A percentile compares a stretch with the other conserved stretches of the same genome.
Evolutionary conservation across 2,113 vertebrate genomes (phyloP).

Genomic region (Sturnus vulgaris): DNA sequence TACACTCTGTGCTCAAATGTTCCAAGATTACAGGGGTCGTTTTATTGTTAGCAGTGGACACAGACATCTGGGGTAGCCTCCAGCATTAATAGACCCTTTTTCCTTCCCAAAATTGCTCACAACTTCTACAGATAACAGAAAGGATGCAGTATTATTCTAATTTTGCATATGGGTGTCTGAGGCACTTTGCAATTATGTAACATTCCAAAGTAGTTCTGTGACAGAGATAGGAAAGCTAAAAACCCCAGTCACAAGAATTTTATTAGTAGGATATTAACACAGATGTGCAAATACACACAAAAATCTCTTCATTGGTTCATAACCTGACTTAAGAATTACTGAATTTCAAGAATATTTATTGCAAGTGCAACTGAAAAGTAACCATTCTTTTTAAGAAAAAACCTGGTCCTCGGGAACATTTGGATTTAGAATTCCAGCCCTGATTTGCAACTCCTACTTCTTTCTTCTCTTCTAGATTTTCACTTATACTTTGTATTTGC

Average conservation of each 20-base stretch:
- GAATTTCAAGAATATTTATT: neutral
- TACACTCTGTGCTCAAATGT: neutral
- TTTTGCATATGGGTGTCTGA: neutral
- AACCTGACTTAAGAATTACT: neutral
- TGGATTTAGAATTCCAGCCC: neutral
- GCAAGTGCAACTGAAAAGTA: neutral
- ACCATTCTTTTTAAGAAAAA: neutral
- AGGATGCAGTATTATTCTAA: neutral
- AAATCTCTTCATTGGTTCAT: neutral
- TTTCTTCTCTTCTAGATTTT: neutral
- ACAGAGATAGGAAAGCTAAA: neutral
- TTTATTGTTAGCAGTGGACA: neutral
- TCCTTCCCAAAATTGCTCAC: neutral
- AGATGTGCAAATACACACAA: neutral
- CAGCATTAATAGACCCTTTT: neutral
- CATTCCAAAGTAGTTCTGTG: neutral
- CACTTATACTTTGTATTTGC: neutral
- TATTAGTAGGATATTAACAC: neutral
- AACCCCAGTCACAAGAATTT: neutral
- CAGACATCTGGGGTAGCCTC: neutral
- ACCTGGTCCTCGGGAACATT: neutral
- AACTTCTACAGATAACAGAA: neutral
- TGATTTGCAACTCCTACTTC: neutral
- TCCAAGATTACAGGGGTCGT: neutral
- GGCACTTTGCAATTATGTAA: neutral